A percentile compares a stretch with the other conserved stretches of the same genome.
Evolutionary conservation across 2,888 invertebrate species (phyloP).

Genomic region (Eupithecia dodoneata): DNA sequence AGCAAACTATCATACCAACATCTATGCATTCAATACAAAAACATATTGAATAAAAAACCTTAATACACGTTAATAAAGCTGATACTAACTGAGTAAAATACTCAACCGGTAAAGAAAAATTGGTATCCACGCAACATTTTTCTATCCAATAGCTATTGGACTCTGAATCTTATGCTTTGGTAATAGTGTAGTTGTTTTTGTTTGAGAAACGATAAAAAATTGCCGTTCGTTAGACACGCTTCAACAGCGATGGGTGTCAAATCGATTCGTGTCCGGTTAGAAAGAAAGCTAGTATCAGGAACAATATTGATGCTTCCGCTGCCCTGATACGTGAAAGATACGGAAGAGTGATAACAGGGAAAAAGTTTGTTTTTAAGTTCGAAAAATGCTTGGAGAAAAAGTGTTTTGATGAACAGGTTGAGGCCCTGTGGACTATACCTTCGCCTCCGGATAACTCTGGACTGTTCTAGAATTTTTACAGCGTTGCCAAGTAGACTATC

Average conservation of each 20-base stretch:
- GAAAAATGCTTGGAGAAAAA: not conserved
- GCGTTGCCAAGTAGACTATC: no score
- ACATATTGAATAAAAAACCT: slow-evolving; percentile 1
- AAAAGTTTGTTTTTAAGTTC: not conserved
- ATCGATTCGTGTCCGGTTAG: slow-evolving; percentile 46
- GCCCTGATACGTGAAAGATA: not conserved
- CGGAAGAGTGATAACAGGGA: not conserved
- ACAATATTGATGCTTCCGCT: slow-evolving; percentile 16
- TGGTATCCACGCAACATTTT: slow-evolving; percentile 24
- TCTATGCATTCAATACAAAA: not conserved
- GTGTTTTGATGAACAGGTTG: not conserved
- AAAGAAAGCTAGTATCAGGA: slow-evolving; percentile 40
- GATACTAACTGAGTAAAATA: not conserved
- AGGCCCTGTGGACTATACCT: no score
- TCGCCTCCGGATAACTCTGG: no score
- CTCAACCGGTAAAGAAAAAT: slow-evolving; percentile 11
- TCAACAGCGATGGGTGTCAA: slow-evolving; percentile 47
- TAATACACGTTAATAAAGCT: slow-evolving; percentile 9
- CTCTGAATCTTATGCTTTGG: slow-evolving; percentile 9
- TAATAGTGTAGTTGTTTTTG: slow-evolving; percentile 2
- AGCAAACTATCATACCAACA: not conserved
- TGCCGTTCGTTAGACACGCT: slow-evolving; percentile 44
- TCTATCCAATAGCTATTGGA: slow-evolving; percentile 10
- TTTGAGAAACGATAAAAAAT: slow-evolving; percentile 26
- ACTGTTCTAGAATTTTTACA: no score